These are phyloP conservation scores for Eremobia ochroleuca DNA, from an alignment of 2,888 invertebrate genomes.

Conservation along the genomic window DNA sequence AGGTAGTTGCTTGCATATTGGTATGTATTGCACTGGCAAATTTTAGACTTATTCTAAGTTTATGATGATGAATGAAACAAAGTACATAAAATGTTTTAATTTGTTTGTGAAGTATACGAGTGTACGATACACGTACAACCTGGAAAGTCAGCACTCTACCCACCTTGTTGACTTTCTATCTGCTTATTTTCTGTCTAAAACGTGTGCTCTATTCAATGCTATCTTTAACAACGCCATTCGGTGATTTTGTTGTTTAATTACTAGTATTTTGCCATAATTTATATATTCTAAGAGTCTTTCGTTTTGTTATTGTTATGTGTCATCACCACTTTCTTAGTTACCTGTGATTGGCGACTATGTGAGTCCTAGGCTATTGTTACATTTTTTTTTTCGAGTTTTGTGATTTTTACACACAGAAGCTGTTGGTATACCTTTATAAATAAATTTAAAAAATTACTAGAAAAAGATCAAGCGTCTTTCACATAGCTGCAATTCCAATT, in stretches of 20 bases:
- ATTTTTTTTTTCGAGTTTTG: no score
- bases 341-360: neutral
- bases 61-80: neutral
- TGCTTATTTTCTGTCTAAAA: neutral
- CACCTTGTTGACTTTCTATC: neutral
- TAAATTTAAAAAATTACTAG: neutral
- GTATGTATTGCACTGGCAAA: neutral
- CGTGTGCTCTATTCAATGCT: neutral
- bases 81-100: no score
- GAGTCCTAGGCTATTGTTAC: neutral
- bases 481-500: neutral
- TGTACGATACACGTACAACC: no score
- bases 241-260: neutral
- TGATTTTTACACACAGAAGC: no score
- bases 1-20: neutral
- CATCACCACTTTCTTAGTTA: neutral
- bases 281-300: neutral
- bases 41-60: neutral
- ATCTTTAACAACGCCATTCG: neutral
- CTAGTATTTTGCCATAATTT: neutral
- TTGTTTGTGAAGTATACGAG: no score
- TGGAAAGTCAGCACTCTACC: neutral
- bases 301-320: neutral
- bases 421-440: no score
- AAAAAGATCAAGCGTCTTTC: neutral